A percentile compares a stretch with the other conserved stretches of the same genome.
These are phyloP conservation scores for Pteronotus mesoamericanus DNA, from an alignment of 2,797 vertebrate genomes.

Conservation along the genomic window DNA sequence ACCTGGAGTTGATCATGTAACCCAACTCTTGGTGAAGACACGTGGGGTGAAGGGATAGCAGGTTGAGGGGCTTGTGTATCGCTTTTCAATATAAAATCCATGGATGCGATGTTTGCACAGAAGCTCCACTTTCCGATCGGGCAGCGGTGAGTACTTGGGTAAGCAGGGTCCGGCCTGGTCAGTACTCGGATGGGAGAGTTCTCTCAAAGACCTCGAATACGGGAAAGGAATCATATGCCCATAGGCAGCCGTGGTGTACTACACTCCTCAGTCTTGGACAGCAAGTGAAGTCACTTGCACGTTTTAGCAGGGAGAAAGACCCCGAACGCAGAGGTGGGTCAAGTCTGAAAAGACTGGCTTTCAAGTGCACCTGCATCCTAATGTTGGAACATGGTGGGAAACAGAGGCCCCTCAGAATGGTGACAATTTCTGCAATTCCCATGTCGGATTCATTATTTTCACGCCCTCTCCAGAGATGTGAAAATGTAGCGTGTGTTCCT, in stretches of 20 bases:
- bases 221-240: background rate
- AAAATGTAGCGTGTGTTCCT: background rate
- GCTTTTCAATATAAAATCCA: background rate
- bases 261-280: background rate
- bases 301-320: background rate
- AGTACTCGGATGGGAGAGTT: too few relatives aligned
- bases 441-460: background rate
- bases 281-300: background rate
- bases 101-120: background rate
- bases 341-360: background rate
- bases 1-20: constrained; percentile 58
- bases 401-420: background rate
- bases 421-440: background rate
- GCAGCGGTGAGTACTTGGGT: background rate
- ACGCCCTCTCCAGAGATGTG: background rate
- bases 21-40: background rate
- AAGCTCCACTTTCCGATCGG: background rate
- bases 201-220: background rate
- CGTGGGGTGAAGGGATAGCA: background rate
- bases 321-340: background rate
- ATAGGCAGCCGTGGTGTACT: background rate
- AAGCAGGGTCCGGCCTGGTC: too few relatives aligned
- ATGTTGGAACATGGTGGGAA: background rate
- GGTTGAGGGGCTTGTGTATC: background rate
- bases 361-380: background rate